Base-by-base conservation (phyloP, 2,113 vertebrate species). In the Passer montanus region DNA sequence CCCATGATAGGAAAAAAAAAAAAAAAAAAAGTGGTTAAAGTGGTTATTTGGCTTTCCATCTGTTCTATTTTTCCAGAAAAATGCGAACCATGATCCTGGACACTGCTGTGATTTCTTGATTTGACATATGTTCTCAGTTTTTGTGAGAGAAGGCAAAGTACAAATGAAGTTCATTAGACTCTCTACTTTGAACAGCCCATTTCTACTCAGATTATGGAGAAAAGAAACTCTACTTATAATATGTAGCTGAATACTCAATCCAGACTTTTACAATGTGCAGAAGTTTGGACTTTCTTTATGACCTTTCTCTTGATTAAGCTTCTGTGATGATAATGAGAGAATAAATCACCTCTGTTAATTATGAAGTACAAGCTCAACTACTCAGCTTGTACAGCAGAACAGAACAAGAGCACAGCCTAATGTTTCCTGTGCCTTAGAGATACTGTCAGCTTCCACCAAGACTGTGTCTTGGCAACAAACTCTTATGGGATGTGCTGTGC, bases 91-190 rank as follows among this genome's bases (percentile, higher is more conserved):
- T 41, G n/a, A 92, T 74, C 43, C 39, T 86, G 88, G 60, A 78
- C 47, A 35, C 27, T 91, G 60, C 22, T 72, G 24, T 72, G 68
- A 41, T 60, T 90, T 12, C 79, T 94, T 84, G 85, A 81, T 88
- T 90, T 93, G 79, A 90, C 60, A 86, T 90, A 77, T 60, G 52
- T 84, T 90, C 44, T 47, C 59, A 81, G 85, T 90, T 94, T 91
- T 68, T 64, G 31, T 52, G 50, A 82, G 39, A 88, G 39, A 84
- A 93, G 35, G 47, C 72, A 59, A 92, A 92, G 63, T 81, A 95
- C 59, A 78, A 94, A 81, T 86, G 37, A 96, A 96, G 59, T 60
- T 86, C 75, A 86, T 93, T 78, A 89, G 72, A 67, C 37, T 31
- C 4, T 33, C 31, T 84, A 44, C 28, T 84, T 88, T 93, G 49